These are phyloP conservation scores for Phalacrocorax aristotelis DNA, from an alignment of 2,113 vertebrate genomes.

Conservation along the genomic window DNA sequence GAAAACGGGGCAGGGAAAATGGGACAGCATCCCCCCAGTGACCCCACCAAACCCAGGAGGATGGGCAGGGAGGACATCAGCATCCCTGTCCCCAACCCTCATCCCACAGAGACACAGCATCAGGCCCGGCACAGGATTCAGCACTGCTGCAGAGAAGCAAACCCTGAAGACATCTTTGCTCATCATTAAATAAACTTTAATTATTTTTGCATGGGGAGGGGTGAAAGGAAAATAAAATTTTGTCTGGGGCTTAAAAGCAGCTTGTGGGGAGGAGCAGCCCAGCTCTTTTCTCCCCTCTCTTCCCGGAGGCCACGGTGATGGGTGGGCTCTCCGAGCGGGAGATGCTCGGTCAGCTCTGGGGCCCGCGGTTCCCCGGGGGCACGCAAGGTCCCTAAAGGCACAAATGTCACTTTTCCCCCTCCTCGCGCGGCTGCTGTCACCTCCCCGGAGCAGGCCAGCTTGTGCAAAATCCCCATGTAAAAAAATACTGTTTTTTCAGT, in stretches of 20 bases:
- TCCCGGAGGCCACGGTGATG: neutral
- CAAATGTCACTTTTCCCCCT: neutral
- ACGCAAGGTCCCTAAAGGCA: conserved; percentile 31
- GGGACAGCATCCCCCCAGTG: neutral
- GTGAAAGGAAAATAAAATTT: conserved; percentile 51
- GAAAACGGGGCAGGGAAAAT: neutral
- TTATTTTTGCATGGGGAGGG: neutral
- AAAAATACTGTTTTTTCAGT: conserved; percentile 30
- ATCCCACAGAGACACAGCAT: fast-evolving
- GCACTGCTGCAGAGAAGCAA: fast-evolving
- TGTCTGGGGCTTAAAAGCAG: neutral
- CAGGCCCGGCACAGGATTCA: neutral
- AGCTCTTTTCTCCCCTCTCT: neutral
- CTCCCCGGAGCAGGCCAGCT: neutral
- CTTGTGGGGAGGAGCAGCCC: neutral
- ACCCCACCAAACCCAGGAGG: fast-evolving
- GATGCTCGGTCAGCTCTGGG: fast-evolving
- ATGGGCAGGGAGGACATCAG: neutral
- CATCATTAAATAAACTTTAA: conserved; percentile 50
- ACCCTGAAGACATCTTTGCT: neutral
- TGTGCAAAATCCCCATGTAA: conserved; percentile 22
- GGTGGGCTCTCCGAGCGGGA: neutral
- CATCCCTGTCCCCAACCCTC: neutral
- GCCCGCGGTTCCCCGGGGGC: neutral
- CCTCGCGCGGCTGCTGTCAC: fast-evolving